A percentile compares a stretch with the other conserved stretches of the same genome.
Conservation (phyloP, 2,888 invertebrate species). For the Merodon equestris region DNA sequence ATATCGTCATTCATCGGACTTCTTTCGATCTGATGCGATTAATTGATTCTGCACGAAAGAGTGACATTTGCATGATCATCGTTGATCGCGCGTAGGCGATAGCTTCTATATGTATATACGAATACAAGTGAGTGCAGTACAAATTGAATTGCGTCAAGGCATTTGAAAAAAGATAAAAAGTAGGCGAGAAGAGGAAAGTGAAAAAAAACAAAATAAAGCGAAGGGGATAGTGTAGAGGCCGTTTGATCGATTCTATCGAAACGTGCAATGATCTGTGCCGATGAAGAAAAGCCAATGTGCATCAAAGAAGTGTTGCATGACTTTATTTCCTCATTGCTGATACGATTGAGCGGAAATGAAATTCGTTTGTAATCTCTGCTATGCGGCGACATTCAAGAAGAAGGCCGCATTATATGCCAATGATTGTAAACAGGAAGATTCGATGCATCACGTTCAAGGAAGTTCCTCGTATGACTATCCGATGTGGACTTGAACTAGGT, state of each 20-base stretch:
- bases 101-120: conserved; percentile 19
- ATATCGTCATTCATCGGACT: conserved; percentile 17
- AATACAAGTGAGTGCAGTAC: background rate
- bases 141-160: background rate
- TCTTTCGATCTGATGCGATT: conserved; percentile 30
- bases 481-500: no score
- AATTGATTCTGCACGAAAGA: conserved; percentile 26
- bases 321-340: conserved; percentile 63
- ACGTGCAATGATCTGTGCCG: conserved; percentile 57
- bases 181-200: background rate
- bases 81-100: conserved; percentile 49
- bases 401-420: background rate
- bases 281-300: conserved; percentile 30
- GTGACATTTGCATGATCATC: conserved; percentile 54
- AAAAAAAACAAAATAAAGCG: background rate
- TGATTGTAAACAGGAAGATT: conserved; percentile 55
- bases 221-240: conserved; percentile 20
- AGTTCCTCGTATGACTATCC: no score
- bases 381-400: conserved; percentile 41
- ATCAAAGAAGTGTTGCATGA: conserved; percentile 54
- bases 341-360: conserved; percentile 60
- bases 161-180: background rate
- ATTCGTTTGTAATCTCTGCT: conserved; percentile 33
- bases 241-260: conserved; percentile 64
- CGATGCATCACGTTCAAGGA: no score